These are phyloP conservation scores for Nymphalis c-album DNA, from an alignment of 2,888 invertebrate species.

Conservation along the genomic window DNA sequence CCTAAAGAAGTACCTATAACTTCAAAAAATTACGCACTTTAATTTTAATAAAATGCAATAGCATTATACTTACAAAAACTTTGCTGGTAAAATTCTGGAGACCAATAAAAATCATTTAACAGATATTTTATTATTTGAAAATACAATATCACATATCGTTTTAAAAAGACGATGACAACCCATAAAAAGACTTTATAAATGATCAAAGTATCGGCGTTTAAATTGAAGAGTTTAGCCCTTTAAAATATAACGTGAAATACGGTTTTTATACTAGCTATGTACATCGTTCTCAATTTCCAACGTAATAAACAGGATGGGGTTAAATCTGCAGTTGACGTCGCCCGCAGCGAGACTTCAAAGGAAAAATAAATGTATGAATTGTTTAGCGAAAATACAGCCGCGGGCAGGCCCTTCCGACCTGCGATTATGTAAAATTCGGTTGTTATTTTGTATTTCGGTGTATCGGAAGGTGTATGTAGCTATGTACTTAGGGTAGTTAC, in stretches of 20 bases:
- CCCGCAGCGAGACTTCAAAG: slow-evolving; percentile 77
- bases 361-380: slow-evolving; percentile 76
- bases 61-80: too few species aligned
- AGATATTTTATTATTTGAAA: too few species aligned
- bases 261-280: slow-evolving; percentile 35
- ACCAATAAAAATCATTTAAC: too few species aligned
- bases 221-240: slow-evolving; percentile 31
- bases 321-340: slow-evolving; percentile 74
- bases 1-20: too few species aligned
- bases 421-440: slow-evolving; percentile 43
- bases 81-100: too few species aligned
- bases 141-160: neutral
- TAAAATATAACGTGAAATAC: slow-evolving; percentile 28
- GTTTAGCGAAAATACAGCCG: slow-evolving; percentile 72
- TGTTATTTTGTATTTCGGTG: slow-evolving; percentile 25
- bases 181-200: slow-evolving; percentile 16
- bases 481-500: neutral
- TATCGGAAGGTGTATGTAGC: slow-evolving; percentile 3
- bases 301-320: slow-evolving; percentile 61
- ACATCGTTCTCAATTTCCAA: slow-evolving; percentile 44
- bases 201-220: slow-evolving; percentile 24
- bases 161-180: slow-evolving; percentile 1
- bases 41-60: too few species aligned
- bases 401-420: slow-evolving; percentile 58
- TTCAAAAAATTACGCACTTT: too few species aligned